A percentile compares a stretch with the other conserved stretches of the same genome.
Evolutionary conservation across 2,113 vertebrate species (phyloP).

Genomic region (Thomomys bottae): DNA sequence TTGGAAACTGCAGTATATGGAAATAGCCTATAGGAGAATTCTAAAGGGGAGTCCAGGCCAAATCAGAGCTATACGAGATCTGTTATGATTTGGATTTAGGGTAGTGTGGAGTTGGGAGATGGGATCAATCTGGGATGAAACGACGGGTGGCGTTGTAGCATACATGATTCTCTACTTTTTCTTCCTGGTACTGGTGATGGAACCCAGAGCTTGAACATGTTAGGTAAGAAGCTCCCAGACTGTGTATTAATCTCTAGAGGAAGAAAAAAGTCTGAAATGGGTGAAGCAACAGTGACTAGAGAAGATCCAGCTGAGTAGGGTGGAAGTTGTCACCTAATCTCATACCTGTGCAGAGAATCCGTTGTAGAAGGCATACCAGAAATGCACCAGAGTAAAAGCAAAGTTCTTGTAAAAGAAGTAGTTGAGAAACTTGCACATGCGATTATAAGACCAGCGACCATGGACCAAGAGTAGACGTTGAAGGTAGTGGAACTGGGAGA

Average conservation of each 20-base stretch:
- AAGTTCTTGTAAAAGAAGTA: slow-evolving; percentile 99
- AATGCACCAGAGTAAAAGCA: slow-evolving; percentile 95
- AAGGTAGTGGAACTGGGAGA: slow-evolving; percentile 95
- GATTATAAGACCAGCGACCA: slow-evolving; percentile 96
- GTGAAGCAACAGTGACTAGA: not conserved
- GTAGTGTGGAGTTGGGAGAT: not conserved
- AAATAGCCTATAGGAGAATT: not conserved
- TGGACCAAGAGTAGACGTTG: slow-evolving; percentile 96
- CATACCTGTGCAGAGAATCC: slow-evolving; percentile 97
- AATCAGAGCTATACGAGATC: not conserved
- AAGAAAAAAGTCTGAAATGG: slow-evolving; percentile 2
- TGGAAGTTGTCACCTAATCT: not conserved
- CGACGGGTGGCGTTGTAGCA: not conserved
- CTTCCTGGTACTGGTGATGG: no score
- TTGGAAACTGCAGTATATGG: slow-evolving; percentile 30
- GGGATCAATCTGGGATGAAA: not conserved
- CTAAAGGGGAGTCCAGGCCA: not conserved
- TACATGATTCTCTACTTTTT: no score
- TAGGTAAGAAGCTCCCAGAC: no score
- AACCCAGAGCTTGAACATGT: no score
- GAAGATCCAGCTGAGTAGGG: not conserved
- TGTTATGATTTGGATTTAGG: not conserved
- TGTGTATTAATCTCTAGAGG: not conserved
- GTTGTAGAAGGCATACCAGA: slow-evolving; percentile 97
- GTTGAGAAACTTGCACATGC: slow-evolving; percentile 97